Base-by-base conservation (phyloP, 2,797 vertebrate genomes). In the Premnoplex brunnescens region DNA sequence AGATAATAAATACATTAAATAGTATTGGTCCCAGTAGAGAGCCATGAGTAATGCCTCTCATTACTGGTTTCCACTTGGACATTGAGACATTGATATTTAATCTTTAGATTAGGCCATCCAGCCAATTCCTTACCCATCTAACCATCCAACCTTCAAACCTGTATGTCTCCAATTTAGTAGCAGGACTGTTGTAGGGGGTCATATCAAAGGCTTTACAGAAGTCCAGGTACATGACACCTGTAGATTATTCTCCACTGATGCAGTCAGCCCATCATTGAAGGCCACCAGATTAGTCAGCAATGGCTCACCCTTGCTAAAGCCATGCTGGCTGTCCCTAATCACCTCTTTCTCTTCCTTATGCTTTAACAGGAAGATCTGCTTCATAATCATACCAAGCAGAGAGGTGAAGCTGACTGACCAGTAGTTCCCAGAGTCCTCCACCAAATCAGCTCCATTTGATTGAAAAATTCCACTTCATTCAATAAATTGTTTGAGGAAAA, bases 211-310 rank as follows among this genome's bases (percentile, higher is more conserved):
- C 24, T 5, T 64, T 76, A 32, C 36, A 37, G 30, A 64, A 68
- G 4, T 28, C n/a, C 6, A n/a, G 7, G 7, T 36, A 30, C 21
- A 3, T 21, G 13, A 34, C 16, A 22, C 20, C 1, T 2, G 18
- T 21, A 46, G 13, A 12, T 48, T 14, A 7, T 73, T 32, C 2
- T 20, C 51, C 41, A 20, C 6, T 23, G 37, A 30, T 66, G 15
- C 4, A n/a, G 23, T 44, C 49, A 59, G 15, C 39, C 20, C 11
- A 15, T 24, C 5, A 4, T 2, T 71, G 43, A 81, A 73, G 19
- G 34, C 28, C 41, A 26, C 15, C 14, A 27, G 37, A 6, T 27
- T 9, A 30, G 4, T 43, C 51, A 88, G 34, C 17, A 24, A 91
- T 22, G 58, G 68, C 37, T 24, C 63, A 5, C 19, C 24, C 16